phyloP scores from a whole-genome alignment of 2,888 invertebrate species.

The Meandrusa payeni region DNA sequence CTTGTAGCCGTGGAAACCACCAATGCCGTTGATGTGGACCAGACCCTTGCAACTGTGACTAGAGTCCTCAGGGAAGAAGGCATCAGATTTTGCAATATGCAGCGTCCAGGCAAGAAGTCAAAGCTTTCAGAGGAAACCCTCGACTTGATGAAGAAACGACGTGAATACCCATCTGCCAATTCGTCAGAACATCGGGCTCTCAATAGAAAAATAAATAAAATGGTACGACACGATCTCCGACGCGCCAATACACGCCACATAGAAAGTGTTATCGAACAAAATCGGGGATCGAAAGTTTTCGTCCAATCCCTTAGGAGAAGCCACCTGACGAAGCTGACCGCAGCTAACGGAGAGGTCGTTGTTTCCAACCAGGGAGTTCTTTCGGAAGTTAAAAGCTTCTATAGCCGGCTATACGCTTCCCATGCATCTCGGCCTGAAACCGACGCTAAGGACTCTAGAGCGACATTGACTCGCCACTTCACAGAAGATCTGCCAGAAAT shows the following conservation, averaged over 20 bases:
- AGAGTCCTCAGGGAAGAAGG: not conserved
- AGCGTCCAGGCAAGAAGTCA: not conserved
- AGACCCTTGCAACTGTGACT: not conserved
- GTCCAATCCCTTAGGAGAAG: constrained; percentile 1
- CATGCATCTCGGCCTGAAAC: constrained; percentile 1
- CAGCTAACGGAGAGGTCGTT: not conserved
- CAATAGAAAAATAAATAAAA: not conserved
- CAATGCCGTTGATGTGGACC: not conserved
- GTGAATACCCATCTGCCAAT: not conserved
- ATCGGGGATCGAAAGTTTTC: constrained; percentile 6
- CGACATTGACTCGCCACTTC: constrained; percentile 12
- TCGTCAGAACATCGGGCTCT: not conserved
- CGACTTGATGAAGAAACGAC: not conserved
- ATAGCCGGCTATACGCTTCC: constrained; percentile 5
- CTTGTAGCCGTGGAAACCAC: constrained; percentile 20
- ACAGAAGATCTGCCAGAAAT: constrained; percentile 15
- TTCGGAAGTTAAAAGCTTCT: constrained; percentile 9
- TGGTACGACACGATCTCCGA: not conserved
- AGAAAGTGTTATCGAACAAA: not conserved
- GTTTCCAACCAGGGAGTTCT: constrained; percentile 2
- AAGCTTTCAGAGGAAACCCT: constrained; percentile 3
- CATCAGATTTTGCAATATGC: not conserved
- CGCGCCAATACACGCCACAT: too few species aligned
- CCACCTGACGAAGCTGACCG: constrained; percentile 7
- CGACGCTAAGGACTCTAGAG: not conserved